Base-by-base conservation (phyloP, 2,113 vertebrate species). In the Cebus imitator region DNA sequence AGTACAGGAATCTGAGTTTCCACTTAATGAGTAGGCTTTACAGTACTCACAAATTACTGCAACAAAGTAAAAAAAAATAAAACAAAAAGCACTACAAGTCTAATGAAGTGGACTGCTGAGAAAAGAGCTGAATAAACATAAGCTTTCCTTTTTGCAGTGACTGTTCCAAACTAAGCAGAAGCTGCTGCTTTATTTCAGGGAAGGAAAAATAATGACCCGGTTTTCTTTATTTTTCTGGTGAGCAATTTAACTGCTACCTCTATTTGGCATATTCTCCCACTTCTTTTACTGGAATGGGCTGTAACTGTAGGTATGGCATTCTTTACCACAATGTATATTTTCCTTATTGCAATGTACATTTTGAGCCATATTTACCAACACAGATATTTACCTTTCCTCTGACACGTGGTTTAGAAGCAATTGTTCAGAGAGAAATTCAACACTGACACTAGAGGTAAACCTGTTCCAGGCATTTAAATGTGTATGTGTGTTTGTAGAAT, bases 141-240 rank as follows among this genome's bases (percentile, higher is more conserved):
- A 83, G 76, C 76, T 92, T 94, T 84, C 55, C 52, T 89, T 94
- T 90, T 21, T 27, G 8, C 66, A 90, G 20, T 8, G 66, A 50
- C 73, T 48, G 76, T 78, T 97, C 96, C 93, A 90, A 90, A 84
- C 94, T 48, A 91, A 94, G 96, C 88, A 78, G 87, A 86, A 79
- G 81, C 82, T 96, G 94, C 72, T 66, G 1, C 86, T 96, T 92
- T 95, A 75, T 96, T 92, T 92, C 50, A 73, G 85, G 80, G 64
- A 96, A 93, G 92, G 83, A 64, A 96, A 95, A 97, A 96, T 94
- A 92, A 92, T 85, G 87, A 94, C 90, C 40, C 0, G 7, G 58
- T 87, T 97, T 90, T n/a, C 96, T 96, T 91, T 91, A 75, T 94
- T 87, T 95, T 96, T 93, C 90, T 96, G 86, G 92, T 94, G 95